Evolutionary conservation across 53 echinoderm and acorn worm genomes (phyloP).

Genomic region (Holothuria leucospilota): DNA sequence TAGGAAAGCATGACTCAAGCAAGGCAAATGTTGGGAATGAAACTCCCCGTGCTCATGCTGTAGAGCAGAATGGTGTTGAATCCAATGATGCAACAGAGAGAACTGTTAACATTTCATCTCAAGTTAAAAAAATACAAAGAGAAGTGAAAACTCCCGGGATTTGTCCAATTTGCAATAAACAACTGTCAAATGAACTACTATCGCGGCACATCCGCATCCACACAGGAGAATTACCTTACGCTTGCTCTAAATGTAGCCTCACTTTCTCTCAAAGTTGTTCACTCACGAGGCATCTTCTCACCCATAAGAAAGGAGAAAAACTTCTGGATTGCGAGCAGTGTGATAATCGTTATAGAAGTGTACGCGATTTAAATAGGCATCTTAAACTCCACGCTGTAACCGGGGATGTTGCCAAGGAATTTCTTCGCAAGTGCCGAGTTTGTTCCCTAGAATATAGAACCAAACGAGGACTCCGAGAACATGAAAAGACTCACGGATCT

Average conservation of each 20-base stretch:
- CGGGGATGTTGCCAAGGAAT: not conserved
- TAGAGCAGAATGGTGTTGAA: too few species aligned
- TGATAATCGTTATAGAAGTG: constrained; percentile 24
- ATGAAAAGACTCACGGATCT: constrained; percentile 25
- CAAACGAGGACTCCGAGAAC: constrained; percentile 8
- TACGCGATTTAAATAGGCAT: constrained; percentile 22
- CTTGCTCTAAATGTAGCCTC: constrained; percentile 35
- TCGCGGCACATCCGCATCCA: constrained; percentile 18
- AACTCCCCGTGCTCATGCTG: too few species aligned
- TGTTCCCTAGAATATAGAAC: constrained; percentile 8
- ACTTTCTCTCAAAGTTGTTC: constrained; percentile 22
- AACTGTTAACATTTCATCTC: too few species aligned
- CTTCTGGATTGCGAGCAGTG: constrained; percentile 22
- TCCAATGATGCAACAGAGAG: too few species aligned
- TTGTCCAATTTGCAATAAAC: constrained; percentile 24
- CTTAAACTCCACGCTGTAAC: constrained; percentile 8
- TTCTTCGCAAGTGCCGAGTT: constrained; percentile 9
- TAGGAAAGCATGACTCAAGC: too few species aligned
- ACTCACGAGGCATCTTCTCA: not conserved
- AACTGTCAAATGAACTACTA: not conserved
- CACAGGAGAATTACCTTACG: constrained; percentile 33
- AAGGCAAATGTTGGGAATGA: too few species aligned
- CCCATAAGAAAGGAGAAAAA: constrained; percentile 28
- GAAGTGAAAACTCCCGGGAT: not conserved
- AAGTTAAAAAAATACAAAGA: not conserved